Conservation (phyloP, 2,113 vertebrate genomes). For the Notothenia rossii region DNA sequence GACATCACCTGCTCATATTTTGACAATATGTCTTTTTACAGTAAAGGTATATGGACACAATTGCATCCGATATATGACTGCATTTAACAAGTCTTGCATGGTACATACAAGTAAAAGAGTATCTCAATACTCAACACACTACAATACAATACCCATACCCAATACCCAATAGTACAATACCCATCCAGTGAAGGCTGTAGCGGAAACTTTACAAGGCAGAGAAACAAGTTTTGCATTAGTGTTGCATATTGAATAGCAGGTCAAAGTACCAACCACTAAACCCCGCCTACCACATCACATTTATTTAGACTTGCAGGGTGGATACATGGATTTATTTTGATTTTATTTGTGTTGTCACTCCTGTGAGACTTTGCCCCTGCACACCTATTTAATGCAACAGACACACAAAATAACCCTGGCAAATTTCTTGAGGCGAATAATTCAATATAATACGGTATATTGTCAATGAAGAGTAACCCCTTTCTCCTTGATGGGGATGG, state of each 20-base stretch:
- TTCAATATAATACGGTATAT: constrained; percentile 45
- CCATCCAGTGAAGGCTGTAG: neutral
- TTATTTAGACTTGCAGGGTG: neutral
- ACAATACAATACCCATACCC: no score
- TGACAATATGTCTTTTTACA: no score
- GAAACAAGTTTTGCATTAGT: neutral
- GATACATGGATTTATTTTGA: neutral
- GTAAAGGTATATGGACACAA: neutral
- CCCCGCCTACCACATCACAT: neutral
- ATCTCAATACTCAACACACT: no score
- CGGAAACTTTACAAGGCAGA: neutral
- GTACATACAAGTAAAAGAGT: no score
- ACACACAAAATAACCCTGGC: constrained; percentile 5
- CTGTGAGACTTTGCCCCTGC: neutral
- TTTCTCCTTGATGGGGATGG: constrained; percentile 75
- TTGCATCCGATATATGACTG: neutral
- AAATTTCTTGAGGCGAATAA: constrained; percentile 43
- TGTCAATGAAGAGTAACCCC: constrained; percentile 61
- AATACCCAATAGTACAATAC: no score
- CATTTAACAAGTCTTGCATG: neutral
- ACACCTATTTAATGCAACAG: constrained; percentile 16
- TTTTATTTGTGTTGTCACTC: constrained; percentile 2
- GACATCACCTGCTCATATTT: neutral
- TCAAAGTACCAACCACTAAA: no score
- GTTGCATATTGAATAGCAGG: neutral